Conservation (phyloP, 2,797 vertebrate species). For the Parotocinclus haroldoi region DNA sequence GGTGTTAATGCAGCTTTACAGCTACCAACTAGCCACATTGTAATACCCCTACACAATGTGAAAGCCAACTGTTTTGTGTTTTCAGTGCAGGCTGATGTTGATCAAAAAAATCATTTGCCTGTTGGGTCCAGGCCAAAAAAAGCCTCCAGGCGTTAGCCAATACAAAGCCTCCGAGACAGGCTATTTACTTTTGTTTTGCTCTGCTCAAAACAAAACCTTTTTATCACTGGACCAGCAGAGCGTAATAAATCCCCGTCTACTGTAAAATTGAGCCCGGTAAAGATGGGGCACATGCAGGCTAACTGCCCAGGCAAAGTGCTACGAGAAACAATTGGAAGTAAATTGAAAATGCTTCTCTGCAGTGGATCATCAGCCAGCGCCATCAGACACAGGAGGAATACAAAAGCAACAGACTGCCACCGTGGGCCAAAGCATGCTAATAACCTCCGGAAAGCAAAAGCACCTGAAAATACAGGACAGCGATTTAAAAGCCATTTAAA, state of each 20-base stretch:
- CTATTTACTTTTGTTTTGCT: conserved; percentile 24
- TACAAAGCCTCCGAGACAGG: conserved; percentile 24
- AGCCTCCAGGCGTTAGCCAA: not conserved
- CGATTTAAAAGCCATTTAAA: not conserved
- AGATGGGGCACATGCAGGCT: conserved; percentile 16
- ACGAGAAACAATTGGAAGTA: conserved; percentile 33
- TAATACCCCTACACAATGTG: too few species aligned
- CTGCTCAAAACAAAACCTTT: conserved; percentile 8
- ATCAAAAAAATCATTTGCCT: not conserved
- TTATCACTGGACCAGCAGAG: conserved; percentile 22
- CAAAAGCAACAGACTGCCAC: not conserved
- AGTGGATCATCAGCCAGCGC: conserved; percentile 34
- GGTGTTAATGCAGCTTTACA: too few species aligned
- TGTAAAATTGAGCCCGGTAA: conserved; percentile 37
- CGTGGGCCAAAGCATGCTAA: not conserved
- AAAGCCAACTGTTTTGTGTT: not conserved
- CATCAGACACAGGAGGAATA: conserved; percentile 15
- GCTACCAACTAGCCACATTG: too few species aligned
- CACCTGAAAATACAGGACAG: not conserved
- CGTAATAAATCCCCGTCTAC: conserved; percentile 18
- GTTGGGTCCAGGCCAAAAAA: not conserved
- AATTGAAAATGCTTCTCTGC: conserved; percentile 40
- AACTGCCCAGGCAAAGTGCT: conserved; percentile 34
- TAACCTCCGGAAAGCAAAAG: conserved; percentile 2
- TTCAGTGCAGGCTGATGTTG: not conserved